Conservation (phyloP, 2,888 invertebrate genomes). For the Sarcophaga carnaria region DNA sequence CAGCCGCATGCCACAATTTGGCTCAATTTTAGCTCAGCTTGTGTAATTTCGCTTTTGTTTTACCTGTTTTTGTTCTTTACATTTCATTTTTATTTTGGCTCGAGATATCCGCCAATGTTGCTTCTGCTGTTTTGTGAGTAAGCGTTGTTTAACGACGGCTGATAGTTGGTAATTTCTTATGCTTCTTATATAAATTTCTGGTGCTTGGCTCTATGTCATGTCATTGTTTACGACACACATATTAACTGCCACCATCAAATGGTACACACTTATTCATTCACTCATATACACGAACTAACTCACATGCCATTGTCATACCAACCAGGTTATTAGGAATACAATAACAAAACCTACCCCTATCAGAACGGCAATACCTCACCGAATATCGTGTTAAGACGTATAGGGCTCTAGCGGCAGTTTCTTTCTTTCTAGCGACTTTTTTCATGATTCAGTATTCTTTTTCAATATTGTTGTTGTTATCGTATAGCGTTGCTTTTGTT, state of each 20-base stretch:
- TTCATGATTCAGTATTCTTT: conserved; percentile 29
- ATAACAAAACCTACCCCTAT: conserved; percentile 63
- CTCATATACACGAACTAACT: neutral
- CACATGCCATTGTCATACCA: conserved; percentile 62
- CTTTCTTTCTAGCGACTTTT: conserved; percentile 70
- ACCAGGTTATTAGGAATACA: conserved; percentile 66
- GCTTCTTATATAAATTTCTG: conserved; percentile 50
- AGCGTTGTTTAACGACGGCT: conserved; percentile 28
- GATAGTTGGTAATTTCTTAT: conserved; percentile 56
- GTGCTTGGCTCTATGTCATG: conserved; percentile 64
- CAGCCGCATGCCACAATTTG: conserved; percentile 60
- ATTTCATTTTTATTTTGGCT: conserved; percentile 50
- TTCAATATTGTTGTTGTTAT: conserved; percentile 37
- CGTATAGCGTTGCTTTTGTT: neutral
- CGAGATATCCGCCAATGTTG: conserved; percentile 57
- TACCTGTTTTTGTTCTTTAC: conserved; percentile 53
- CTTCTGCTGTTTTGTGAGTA: conserved; percentile 34
- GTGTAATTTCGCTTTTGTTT: conserved; percentile 55
- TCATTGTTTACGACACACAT: conserved; percentile 29
- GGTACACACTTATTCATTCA: conserved; percentile 28
- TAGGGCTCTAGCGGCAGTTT: conserved; percentile 66
- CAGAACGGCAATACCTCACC: conserved; percentile 57
- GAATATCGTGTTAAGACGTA: conserved; percentile 67
- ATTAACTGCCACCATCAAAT: conserved; percentile 35
- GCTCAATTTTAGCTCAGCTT: conserved; percentile 58